These are phyloP conservation scores for Rhadinocentrus ornatus DNA, from an alignment of 2,797 vertebrate species.

Conservation along the genomic window DNA sequence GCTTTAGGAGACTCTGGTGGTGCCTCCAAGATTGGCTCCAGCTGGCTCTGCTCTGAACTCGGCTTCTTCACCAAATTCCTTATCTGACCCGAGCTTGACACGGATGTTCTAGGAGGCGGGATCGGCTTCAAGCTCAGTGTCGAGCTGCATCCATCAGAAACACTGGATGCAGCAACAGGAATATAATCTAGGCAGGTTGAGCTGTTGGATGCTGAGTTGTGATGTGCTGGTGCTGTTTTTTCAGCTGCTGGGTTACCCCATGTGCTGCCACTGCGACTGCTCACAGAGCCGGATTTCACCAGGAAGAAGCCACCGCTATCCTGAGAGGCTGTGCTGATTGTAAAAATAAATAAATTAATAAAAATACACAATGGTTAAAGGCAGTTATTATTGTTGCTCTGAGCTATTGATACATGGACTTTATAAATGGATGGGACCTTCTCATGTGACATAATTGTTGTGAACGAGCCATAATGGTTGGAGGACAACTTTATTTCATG, in stretches of 20 bases:
- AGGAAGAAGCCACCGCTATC: slow-evolving; percentile 46
- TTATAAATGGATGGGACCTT: background rate
- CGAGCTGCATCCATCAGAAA: background rate
- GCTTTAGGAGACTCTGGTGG: slow-evolving; percentile 49
- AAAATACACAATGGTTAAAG: background rate
- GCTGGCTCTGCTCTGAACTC: slow-evolving; percentile 45
- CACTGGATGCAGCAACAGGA: background rate
- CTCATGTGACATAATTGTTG: background rate
- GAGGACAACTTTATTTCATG: background rate
- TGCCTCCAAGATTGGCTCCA: slow-evolving; percentile 65
- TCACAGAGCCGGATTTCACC: slow-evolving; percentile 63
- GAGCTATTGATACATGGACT: background rate
- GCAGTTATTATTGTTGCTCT: background rate
- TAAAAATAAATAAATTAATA: background rate
- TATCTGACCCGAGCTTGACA: slow-evolving; percentile 16
- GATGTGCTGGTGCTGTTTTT: slow-evolving; percentile 9
- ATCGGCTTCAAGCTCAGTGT: slow-evolving; percentile 15
- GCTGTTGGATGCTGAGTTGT: slow-evolving; percentile 27
- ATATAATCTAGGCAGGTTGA: slow-evolving; percentile 2
- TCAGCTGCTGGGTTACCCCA: slow-evolving; percentile 61
- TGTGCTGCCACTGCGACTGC: slow-evolving; percentile 53
- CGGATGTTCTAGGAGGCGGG: slow-evolving; percentile 1
- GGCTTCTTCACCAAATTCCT: slow-evolving; percentile 48
- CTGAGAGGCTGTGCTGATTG: slow-evolving; percentile 68
- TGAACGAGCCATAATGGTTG: background rate